These are phyloP conservation scores for Bombycilla garrulus DNA, from an alignment of 2,113 vertebrate genomes.

Conservation along the genomic window DNA sequence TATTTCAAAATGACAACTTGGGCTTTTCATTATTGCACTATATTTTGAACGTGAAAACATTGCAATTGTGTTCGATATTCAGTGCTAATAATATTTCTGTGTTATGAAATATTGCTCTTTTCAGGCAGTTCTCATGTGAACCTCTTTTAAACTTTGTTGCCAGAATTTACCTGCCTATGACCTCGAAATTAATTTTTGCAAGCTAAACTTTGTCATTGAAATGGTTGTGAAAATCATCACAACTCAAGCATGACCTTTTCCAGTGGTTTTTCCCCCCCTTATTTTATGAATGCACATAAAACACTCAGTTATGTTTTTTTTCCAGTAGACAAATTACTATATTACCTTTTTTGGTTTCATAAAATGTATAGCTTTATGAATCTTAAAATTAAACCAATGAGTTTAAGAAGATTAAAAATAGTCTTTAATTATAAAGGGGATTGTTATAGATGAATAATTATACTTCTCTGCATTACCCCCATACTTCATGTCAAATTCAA, in stretches of 20 bases:
- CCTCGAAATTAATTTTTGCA: not conserved
- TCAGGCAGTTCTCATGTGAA: not conserved
- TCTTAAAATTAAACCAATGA: not conserved
- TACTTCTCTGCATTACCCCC: not conserved
- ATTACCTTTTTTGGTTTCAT: not conserved
- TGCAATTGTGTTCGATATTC: not conserved
- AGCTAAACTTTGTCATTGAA: not conserved
- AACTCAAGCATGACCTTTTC: not conserved
- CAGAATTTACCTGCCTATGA: not conserved
- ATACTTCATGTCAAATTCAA: not conserved
- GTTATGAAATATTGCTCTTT: not conserved
- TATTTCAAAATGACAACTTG: not conserved
- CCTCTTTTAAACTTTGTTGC: not conserved
- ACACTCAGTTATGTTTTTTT: not conserved
- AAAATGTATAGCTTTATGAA: not conserved
- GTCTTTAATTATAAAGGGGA: not conserved
- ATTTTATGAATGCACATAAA: not conserved
- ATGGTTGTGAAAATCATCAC: not conserved
- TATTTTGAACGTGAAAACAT: not conserved
- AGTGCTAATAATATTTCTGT: not conserved
- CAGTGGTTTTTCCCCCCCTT: accelerated
- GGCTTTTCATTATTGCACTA: not conserved
- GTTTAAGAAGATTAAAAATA: not conserved
- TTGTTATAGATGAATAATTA: not conserved
- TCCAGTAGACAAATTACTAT: not conserved